Evolutionary conservation across 2,113 vertebrate species (phyloP), one percentile per base, ranked within the genome.

Genomic region (Raja brachyura): DNA sequence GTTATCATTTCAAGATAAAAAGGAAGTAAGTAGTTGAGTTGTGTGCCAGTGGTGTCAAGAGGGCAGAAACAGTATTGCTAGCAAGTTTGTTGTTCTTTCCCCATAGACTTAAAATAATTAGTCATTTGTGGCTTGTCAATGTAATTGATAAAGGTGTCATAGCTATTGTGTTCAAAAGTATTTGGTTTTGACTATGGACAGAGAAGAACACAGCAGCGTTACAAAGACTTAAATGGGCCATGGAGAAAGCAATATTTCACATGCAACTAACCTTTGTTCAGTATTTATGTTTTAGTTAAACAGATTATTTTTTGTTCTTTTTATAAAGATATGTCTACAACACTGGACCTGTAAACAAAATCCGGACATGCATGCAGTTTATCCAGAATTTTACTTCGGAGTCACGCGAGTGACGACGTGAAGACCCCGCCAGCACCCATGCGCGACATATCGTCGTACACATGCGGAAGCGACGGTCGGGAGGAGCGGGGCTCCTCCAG

Each of bases 1-100:
- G 61, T 86, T 31, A 86, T 86, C n/a, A 6, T 16, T 86, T 54
- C 56, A 61, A 86, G n/a, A 86, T 86, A 61, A 61, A 86, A 86
- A 61, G 28, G 56, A 28, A 20, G 14, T 20, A 22, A 73, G 70
- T 20, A 16, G 18, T 73, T 73, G 70, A 73, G 70, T 73, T 5
- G 70, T 73, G 70, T 16, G 70, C 70, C 70, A 73, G 70, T 20
- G 70, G 14, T 73, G 5, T 22, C 16, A 8, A 0, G n/a, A 5
- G 28, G 25, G 25, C 48, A 56, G 79, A 83, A 28, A 11, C 56
- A 61, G 56, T n/a, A 85, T 61, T 85, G 81, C 81, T 14, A n/a
- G 25, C 14, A 59, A 86, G 28, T 25, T 86, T 86, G n/a, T 61
- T 86, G 25, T 86, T 63, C 83, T 86, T 85, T 28, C 79, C 54